Evolutionary conservation across 2,113 vertebrate species (phyloP).

Genomic region (Phainopepla nitens): DNA sequence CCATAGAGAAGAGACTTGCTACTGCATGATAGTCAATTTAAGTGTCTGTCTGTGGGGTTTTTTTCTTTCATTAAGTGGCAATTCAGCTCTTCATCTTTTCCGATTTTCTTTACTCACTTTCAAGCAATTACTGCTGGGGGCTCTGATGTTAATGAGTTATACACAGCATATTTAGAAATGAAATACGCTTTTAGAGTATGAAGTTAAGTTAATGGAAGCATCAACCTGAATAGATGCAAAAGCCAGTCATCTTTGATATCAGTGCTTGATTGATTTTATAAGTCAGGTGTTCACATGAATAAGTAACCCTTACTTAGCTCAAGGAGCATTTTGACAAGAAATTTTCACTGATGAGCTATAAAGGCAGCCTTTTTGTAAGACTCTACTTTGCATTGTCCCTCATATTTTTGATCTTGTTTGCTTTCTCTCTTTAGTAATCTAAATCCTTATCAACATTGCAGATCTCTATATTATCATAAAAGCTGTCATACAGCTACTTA

Average conservation of each 20-base stretch:
- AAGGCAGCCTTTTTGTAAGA: slow-evolving; percentile 53
- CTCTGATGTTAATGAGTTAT: slow-evolving; percentile 80
- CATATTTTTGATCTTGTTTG: slow-evolving; percentile 28
- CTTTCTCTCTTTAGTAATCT: slow-evolving; percentile 42
- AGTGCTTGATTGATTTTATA: slow-evolving; percentile 72
- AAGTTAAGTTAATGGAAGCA: slow-evolving; percentile 73
- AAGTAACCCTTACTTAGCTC: slow-evolving; percentile 71
- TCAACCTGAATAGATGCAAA: slow-evolving; percentile 68
- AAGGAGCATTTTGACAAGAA: slow-evolving; percentile 67
- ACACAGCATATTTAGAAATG: slow-evolving; percentile 67
- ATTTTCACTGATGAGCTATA: slow-evolving; percentile 68
- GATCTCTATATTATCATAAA: slow-evolving; percentile 19
- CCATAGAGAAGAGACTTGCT: slow-evolving; percentile 33
- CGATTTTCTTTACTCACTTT: slow-evolving; percentile 75
- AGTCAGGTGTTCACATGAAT: slow-evolving; percentile 75
- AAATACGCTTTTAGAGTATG: slow-evolving; percentile 70
- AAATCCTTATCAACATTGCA: slow-evolving; percentile 3
- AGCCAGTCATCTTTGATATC: slow-evolving; percentile 67
- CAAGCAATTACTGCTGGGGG: slow-evolving; percentile 74
- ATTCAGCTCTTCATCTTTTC: slow-evolving; percentile 76
- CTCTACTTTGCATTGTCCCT: slow-evolving; percentile 43
- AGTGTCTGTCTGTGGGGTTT: slow-evolving; percentile 53
- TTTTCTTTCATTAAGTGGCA: slow-evolving; percentile 76
- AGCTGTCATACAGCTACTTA: neutral
- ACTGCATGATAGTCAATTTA: slow-evolving; percentile 61